phyloP scores from a whole-genome alignment of 1,140 invertebrate species.

The Euwallacea similis region DNA sequence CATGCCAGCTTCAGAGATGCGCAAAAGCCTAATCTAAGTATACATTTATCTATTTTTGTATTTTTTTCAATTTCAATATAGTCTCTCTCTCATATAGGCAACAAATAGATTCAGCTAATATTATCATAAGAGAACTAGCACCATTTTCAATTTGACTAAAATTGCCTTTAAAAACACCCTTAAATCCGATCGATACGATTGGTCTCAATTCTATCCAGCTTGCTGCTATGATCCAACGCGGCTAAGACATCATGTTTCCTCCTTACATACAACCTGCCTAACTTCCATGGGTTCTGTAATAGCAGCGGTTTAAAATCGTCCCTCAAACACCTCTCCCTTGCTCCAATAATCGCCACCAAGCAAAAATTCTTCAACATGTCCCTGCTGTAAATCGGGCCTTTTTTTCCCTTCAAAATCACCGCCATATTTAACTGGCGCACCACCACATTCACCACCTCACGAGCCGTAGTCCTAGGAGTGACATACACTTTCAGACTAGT shows the following conservation, averaged over 20 bases:
- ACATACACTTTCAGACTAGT: conserved; percentile 93
- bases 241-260: conserved; percentile 86
- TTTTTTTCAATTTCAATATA: neutral
- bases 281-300: conserved; percentile 93
- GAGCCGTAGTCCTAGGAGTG: conserved; percentile 83
- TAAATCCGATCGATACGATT: conserved; percentile 33
- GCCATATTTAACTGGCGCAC: conserved; percentile 94
- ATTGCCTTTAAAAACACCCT: neutral
- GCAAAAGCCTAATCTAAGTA: too few relatives aligned
- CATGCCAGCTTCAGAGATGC: neutral
- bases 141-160: conserved; percentile 42
- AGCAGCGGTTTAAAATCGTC: conserved; percentile 92
- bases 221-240: conserved; percentile 81
- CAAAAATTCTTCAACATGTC: conserved; percentile 86
- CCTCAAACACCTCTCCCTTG: conserved; percentile 84
- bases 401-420: conserved; percentile 79
- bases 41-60: neutral
- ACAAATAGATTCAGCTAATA: conserved; percentile 27
- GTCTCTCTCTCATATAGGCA: conserved; percentile 16
- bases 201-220: conserved; percentile 51
- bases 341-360: conserved; percentile 91
- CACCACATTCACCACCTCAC: conserved; percentile 92
- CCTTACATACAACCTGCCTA: conserved; percentile 87
- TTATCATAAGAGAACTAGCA: conserved; percentile 43
- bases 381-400: conserved; percentile 80